Evolutionary conservation across 2,888 invertebrate genomes (phyloP).

Genomic region (Rosalia funebris): DNA sequence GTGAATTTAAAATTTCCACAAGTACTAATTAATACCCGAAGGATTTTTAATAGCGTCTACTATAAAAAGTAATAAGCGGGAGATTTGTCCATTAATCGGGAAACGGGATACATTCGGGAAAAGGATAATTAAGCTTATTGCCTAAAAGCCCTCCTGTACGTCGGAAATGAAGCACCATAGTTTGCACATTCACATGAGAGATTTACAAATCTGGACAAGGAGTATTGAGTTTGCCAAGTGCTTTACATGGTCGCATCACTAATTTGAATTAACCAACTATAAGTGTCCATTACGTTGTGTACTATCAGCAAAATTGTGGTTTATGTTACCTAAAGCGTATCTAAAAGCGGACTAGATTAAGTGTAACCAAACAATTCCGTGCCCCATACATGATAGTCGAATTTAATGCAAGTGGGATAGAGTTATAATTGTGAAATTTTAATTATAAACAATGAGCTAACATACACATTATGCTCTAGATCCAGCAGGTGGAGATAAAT

Average conservation of each 20-base stretch:
- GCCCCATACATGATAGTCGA: neutral
- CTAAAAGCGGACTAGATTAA: constrained; percentile 15
- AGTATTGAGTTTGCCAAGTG: constrained; percentile 10
- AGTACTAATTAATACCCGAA: neutral
- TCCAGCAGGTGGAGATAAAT: too few relatives aligned
- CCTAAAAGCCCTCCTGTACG: neutral
- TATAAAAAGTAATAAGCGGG: neutral
- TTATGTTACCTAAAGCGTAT: constrained; percentile 7
- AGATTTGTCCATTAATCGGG: neutral
- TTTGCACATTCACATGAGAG: neutral
- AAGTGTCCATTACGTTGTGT: constrained; percentile 21
- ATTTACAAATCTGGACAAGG: constrained; percentile 1
- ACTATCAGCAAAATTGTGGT: constrained; percentile 11
- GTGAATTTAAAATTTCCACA: too few relatives aligned
- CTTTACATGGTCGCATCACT: constrained; percentile 14
- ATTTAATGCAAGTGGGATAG: constrained; percentile 2
- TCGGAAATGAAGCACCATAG: neutral
- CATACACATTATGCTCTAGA: too few relatives aligned
- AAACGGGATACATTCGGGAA: neutral
- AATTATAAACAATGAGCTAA: too few relatives aligned
- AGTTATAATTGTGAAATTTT: too few relatives aligned
- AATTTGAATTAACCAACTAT: constrained; percentile 18
- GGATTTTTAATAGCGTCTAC: neutral
- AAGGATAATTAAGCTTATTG: neutral
- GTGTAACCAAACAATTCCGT: neutral